These are phyloP conservation scores for Temnothorax nylanderi DNA, from an alignment of 1,140 invertebrate species.

Conservation along the genomic window DNA sequence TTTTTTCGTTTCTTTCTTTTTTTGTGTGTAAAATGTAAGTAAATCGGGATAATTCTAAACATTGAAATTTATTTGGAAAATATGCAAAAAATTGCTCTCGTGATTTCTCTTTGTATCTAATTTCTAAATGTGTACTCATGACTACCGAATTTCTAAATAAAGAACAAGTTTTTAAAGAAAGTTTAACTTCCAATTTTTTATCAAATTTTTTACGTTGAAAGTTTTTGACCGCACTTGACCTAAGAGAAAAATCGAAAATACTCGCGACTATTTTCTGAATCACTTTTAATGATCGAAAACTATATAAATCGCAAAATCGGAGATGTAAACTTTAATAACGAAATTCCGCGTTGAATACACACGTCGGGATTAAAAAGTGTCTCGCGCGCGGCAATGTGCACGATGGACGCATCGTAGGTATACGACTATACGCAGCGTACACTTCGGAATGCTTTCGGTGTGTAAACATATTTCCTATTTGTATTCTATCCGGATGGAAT, in stretches of 20 bases:
- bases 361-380: slow-evolving; percentile 42
- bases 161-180: not conserved
- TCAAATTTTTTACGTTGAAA: not conserved
- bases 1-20: not conserved
- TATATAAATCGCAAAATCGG: not conserved
- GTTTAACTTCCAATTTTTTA: not conserved
- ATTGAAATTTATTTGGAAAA: not conserved
- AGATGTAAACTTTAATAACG: not conserved
- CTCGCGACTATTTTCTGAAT: not conserved
- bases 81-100: not conserved
- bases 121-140: not conserved
- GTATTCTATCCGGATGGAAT: slow-evolving; percentile 79
- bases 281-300: not conserved
- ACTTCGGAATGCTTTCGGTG: slow-evolving; percentile 67
- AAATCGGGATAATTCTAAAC: not conserved
- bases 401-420: slow-evolving; percentile 5
- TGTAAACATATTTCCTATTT: slow-evolving; percentile 82
- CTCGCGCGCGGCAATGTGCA: slow-evolving; percentile 1
- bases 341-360: slow-evolving; percentile 15
- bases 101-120: not conserved
- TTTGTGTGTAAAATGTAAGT: not conserved
- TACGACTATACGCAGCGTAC: slow-evolving; percentile 8
- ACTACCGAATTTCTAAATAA: not conserved
- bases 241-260: not conserved
- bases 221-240: not conserved